Conservation (phyloP, 2,888 invertebrate species). For the Coelinius sp. region DNA sequence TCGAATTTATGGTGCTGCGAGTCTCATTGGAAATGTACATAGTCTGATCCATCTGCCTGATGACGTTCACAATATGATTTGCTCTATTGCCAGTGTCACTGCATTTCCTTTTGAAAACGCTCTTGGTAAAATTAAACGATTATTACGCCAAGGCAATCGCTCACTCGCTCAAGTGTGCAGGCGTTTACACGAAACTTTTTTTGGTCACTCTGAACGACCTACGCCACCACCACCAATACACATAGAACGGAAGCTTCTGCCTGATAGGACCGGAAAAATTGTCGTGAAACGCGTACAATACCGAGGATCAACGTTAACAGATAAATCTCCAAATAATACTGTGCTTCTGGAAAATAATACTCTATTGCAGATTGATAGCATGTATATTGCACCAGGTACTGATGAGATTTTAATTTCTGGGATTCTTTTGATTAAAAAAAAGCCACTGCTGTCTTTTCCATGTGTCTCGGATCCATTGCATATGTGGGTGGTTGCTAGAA, state of each 20-base stretch:
- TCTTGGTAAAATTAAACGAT: slow-evolving; percentile 25
- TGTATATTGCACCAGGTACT: background rate
- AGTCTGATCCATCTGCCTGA: slow-evolving; percentile 21
- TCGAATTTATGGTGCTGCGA: background rate
- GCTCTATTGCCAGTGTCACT: background rate
- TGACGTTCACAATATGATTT: slow-evolving; percentile 28
- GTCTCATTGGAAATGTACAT: slow-evolving; percentile 8
- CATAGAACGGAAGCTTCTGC: background rate
- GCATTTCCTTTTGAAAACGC: slow-evolving; percentile 15
- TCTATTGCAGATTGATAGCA: slow-evolving; percentile 26
- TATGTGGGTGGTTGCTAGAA: no score
- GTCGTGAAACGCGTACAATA: slow-evolving; percentile 17
- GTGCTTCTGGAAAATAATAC: slow-evolving; percentile 22
- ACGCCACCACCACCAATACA: background rate
- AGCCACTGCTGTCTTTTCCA: no score
- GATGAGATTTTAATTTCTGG: no score
- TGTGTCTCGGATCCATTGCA: no score
- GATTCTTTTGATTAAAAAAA: no score
- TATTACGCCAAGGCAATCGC: slow-evolving; percentile 32
- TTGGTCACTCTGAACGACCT: background rate
- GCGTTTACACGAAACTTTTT: background rate
- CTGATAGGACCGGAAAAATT: background rate
- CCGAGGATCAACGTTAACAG: slow-evolving; percentile 9
- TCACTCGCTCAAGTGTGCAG: slow-evolving; percentile 40
- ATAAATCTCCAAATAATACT: slow-evolving; percentile 28